Conservation (phyloP, 2,888 invertebrate species). For the Myopa testacea region DNA sequence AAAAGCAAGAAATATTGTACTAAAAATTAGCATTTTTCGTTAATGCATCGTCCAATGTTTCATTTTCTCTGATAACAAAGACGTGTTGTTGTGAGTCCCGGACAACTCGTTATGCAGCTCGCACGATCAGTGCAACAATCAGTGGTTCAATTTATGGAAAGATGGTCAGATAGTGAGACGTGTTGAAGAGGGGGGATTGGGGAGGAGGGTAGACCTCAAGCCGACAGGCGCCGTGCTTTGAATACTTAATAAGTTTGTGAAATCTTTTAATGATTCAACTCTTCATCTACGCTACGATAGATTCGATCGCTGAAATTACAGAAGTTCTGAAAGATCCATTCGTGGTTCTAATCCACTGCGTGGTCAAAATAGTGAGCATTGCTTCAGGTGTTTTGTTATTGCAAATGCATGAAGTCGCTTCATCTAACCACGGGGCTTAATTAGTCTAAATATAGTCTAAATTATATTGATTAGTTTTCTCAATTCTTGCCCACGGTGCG, state of each 20-base stretch:
- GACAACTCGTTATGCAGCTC: not conserved
- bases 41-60: not conserved
- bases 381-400: too few species aligned
- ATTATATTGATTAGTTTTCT: too few species aligned
- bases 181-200: too few species aligned
- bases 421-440: too few species aligned
- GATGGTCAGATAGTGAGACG: too few species aligned
- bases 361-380: too few species aligned
- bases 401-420: too few species aligned
- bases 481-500: too few species aligned
- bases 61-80: not conserved
- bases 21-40: not conserved
- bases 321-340: not conserved
- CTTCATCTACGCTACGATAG: not conserved
- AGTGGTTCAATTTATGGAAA: not conserved
- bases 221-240: not conserved
- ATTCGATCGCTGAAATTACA: not conserved
- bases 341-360: not conserved
- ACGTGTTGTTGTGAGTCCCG: too few species aligned
- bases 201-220: too few species aligned
- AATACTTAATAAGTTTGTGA: not conserved
- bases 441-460: too few species aligned
- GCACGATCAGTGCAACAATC: not conserved
- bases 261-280: not conserved
- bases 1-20: not conserved